These are phyloP conservation scores for Babyrousa celebensis DNA, from an alignment of 2,797 vertebrate genomes.

Conservation along the genomic window DNA sequence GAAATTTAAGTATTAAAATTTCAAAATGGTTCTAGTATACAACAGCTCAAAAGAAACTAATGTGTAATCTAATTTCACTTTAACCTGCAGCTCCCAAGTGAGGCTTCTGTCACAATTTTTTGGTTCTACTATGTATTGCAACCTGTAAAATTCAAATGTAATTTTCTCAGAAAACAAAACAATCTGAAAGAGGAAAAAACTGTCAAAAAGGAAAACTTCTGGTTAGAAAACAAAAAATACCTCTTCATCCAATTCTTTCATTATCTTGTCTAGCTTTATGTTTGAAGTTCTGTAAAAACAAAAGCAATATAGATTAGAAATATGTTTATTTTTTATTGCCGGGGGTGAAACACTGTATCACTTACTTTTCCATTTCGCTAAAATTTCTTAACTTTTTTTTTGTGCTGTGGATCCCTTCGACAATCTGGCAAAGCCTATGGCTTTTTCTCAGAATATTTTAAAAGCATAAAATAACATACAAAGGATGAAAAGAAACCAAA, in stretches of 20 bases:
- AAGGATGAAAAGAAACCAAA: constrained; percentile 37
- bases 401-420: neutral
- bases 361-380: constrained; percentile 28
- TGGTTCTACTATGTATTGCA: constrained; percentile 25
- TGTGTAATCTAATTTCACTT: constrained; percentile 38
- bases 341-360: neutral
- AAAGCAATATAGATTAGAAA: constrained; percentile 77
- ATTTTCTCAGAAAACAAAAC: constrained; percentile 64
- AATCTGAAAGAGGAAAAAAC: neutral
- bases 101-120: constrained; percentile 43
- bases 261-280: constrained; percentile 98
- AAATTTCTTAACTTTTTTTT: constrained; percentile 23
- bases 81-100: neutral
- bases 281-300: constrained; percentile 94
- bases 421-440: neutral
- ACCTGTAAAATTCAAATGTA: constrained; percentile 32
- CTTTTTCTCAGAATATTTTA: constrained; percentile 37
- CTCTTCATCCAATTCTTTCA: constrained; percentile 99
- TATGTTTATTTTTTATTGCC: constrained; percentile 40
- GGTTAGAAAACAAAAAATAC: constrained; percentile 89
- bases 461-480: constrained; percentile 67
- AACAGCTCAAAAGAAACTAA: constrained; percentile 57
- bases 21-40: constrained; percentile 46
- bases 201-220: constrained; percentile 40
- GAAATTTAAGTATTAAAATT: constrained; percentile 62